phyloP scores from a whole-genome alignment of 1,140 invertebrate genomes.

The Battus philenor region DNA sequence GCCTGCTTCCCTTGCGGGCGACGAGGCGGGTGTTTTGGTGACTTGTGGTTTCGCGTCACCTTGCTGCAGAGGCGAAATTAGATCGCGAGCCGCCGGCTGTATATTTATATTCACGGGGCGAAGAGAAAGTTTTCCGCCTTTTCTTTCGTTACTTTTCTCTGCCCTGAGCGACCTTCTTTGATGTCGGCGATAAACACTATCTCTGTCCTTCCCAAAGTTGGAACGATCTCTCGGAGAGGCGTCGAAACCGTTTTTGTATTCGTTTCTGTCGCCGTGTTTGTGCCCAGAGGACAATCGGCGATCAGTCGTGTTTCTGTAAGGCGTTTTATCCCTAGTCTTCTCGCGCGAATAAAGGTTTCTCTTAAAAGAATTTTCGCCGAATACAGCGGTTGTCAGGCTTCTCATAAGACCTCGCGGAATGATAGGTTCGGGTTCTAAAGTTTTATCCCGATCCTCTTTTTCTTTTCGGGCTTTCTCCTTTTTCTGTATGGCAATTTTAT shows the following conservation, averaged over 20 bases:
- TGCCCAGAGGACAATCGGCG: slow-evolving; percentile 49
- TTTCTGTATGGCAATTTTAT: slow-evolving; percentile 78
- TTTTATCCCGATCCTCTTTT: slow-evolving; percentile 79
- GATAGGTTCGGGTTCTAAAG: slow-evolving; percentile 78
- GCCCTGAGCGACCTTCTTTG: slow-evolving; percentile 66
- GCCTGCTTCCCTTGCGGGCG: slow-evolving; percentile 48
- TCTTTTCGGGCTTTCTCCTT: slow-evolving; percentile 74
- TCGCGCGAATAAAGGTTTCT: slow-evolving; percentile 53
- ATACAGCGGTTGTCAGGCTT: slow-evolving; percentile 80
- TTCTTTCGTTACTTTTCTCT: slow-evolving; percentile 75
- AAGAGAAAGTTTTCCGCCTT: slow-evolving; percentile 58
- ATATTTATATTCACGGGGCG: slow-evolving; percentile 72
- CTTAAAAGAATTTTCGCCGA: slow-evolving; percentile 81
- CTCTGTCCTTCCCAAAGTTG: slow-evolving; percentile 65
- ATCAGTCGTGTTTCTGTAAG: slow-evolving; percentile 67
- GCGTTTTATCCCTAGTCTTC: slow-evolving; percentile 78
- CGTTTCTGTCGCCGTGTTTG: slow-evolving; percentile 49
- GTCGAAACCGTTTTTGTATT: slow-evolving; percentile 61
- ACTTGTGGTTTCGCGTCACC: slow-evolving; percentile 43
- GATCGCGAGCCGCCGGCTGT: slow-evolving; percentile 46
- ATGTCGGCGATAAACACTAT: slow-evolving; percentile 67
- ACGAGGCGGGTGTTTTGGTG: slow-evolving; percentile 60
- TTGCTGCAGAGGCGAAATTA: slow-evolving; percentile 54
- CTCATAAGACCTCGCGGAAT: slow-evolving; percentile 70
- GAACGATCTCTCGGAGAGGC: slow-evolving; percentile 44